These are phyloP conservation scores for Lasioglossum leucozonium DNA, from an alignment of 2,888 invertebrate species.

Conservation along the genomic window DNA sequence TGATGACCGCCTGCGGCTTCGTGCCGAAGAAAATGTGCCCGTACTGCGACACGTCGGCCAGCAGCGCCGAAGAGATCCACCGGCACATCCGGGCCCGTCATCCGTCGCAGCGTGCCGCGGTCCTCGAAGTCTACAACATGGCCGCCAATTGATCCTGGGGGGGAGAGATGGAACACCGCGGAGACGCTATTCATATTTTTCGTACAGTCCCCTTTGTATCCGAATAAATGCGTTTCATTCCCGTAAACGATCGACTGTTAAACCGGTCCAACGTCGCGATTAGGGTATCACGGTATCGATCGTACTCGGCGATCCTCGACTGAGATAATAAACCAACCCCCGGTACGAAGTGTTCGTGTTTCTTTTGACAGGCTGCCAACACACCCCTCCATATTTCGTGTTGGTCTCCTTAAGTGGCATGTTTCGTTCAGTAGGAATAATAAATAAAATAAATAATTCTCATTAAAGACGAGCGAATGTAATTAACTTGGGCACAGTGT, in stretches of 20 bases:
- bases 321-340: neutral
- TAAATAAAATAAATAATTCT: no score
- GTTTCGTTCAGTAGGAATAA: no score
- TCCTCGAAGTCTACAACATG: constrained; percentile 49
- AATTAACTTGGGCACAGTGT: no score
- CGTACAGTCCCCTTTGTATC: neutral
- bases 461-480: no score
- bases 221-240: neutral
- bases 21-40: constrained; percentile 40
- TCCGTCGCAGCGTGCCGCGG: constrained; percentile 32
- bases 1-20: constrained; percentile 34
- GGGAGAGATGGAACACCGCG: neutral
- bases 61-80: constrained; percentile 34
- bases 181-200: constrained; percentile 9
- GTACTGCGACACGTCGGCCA: constrained; percentile 38
- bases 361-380: neutral
- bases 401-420: no score
- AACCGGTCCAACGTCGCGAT: neutral
- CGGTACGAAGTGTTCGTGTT: neutral
- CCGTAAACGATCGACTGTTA: neutral
- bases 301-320: neutral
- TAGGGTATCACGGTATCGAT: neutral
- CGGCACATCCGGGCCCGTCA: constrained; percentile 34
- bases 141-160: constrained; percentile 1
- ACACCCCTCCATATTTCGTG: neutral